Evolutionary conservation across 92 coral and sea anemone species (phyloP).

Genomic region (Anthopleura xanthogrammica): DNA sequence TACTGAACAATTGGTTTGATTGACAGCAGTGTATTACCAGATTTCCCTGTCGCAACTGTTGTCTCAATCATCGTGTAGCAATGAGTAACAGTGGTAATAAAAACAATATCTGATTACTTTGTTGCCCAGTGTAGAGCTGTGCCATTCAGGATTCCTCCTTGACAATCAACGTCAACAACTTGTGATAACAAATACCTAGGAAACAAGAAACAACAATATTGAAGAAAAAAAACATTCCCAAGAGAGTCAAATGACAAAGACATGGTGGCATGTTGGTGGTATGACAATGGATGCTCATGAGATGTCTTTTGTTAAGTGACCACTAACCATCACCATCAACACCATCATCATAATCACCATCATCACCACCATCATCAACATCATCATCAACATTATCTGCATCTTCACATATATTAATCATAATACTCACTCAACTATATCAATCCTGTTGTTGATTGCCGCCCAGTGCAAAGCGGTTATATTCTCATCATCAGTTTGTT

Average conservation of each 20-base stretch:
- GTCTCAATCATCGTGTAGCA: no score
- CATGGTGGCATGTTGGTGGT: background rate
- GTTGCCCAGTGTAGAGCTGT: slow-evolving; percentile 88
- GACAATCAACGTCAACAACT: slow-evolving; percentile 67
- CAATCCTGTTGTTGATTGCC: slow-evolving; percentile 88
- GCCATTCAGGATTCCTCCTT: slow-evolving; percentile 77
- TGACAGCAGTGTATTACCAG: no score
- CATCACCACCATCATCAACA: background rate
- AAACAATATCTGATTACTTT: slow-evolving; percentile 32
- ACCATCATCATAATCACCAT: background rate
- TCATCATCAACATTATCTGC: background rate
- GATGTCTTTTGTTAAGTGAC: no score
- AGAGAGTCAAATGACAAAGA: no score
- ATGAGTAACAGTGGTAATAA: no score
- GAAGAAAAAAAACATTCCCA: background rate
- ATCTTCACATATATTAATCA: background rate
- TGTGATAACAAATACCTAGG: slow-evolving; percentile 61
- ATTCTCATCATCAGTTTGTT: slow-evolving; percentile 77
- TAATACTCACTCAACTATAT: slow-evolving; percentile 76
- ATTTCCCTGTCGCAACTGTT: no score
- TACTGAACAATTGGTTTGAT: no score
- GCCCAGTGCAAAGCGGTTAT: slow-evolving; percentile 96
- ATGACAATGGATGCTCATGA: no score
- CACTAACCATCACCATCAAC: background rate
- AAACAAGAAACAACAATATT: background rate